Evolutionary conservation across 2,888 invertebrate species (phyloP), one percentile per base, ranked within the genome.

Genomic region (Chrysolina oricalcia): DNA sequence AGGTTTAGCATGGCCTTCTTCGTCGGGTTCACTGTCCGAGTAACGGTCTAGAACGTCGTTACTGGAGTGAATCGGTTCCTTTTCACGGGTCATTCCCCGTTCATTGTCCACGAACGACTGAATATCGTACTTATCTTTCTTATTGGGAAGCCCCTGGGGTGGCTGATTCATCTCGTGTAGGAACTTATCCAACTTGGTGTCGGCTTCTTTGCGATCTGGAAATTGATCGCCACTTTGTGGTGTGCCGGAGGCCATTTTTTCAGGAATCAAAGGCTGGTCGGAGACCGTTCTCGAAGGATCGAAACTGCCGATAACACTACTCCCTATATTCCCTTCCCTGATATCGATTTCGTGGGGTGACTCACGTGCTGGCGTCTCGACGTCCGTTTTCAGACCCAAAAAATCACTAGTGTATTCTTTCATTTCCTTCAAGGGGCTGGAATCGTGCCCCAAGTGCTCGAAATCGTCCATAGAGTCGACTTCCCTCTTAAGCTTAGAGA

Each of bases 381-480:
- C 80, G 78, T 79, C 78, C 74, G 80, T 72, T 66, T 80, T 76
- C 75, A 83, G 78, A 77, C 81, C 87, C 80, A 90, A 86, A 80
- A 87, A 75, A 81, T 89, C 89, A 80, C 90, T 91, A 56, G 89
- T 87, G 78, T 68, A 62, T 66, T 77, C 76, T 63, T 71, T 76
- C 69, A 81, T 80, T 71, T 86, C 86, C 81, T 86, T 87, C 71
- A 87, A 83, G 27, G 90, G 89, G 70, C 89, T 88, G 64, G 89
- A 89, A 77, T 93, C 93, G 83, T 92, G 92, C 80, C 92, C 93
- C 80, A 94, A 89, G 87, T 94, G 94, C 87, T 94, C 94, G 87
- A 94, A 94, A 89, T 94, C 94, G 85, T 94, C 94, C 78, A 92
- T 90, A 41, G 94, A 94, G 86, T 94, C 94, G 85, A 92, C 91